Conservation (phyloP, 2,113 vertebrate species). For the Dolichallabes microphthalmus region DNA sequence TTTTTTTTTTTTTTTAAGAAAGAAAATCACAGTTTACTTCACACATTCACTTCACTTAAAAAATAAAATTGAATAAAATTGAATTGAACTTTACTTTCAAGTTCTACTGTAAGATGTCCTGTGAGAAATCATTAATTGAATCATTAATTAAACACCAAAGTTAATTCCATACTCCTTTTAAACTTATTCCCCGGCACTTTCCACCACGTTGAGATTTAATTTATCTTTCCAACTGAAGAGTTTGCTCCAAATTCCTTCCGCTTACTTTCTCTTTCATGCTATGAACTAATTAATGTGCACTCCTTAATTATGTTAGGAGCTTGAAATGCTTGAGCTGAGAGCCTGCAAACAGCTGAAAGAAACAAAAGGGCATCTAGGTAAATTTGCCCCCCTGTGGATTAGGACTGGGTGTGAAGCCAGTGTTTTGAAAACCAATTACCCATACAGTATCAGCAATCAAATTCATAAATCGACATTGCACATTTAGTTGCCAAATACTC, state of each 20-base stretch:
- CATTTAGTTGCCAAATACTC: slow-evolving; percentile 13
- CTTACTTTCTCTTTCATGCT: slow-evolving; percentile 6
- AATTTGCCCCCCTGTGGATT: background rate
- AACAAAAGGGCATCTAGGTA: background rate
- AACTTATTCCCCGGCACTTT: background rate
- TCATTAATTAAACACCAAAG: background rate
- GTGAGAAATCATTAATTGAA: background rate
- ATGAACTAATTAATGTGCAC: slow-evolving; percentile 22
- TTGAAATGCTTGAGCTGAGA: slow-evolving; percentile 18
- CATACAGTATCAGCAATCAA: background rate
- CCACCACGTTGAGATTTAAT: background rate
- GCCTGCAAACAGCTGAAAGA: slow-evolving; percentile 10
- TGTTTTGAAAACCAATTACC: slow-evolving; percentile 29
- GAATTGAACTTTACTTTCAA: background rate
- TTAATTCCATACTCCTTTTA: slow-evolving; percentile 19
- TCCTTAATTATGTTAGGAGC: slow-evolving; percentile 13
- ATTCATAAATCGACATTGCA: slow-evolving; percentile 18
- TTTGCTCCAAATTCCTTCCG: slow-evolving; percentile 11
- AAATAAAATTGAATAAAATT: too few species aligned
- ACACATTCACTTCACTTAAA: background rate
- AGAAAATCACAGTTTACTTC: background rate
- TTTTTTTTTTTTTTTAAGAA: background rate
- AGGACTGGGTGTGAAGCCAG: background rate
- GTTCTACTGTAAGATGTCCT: background rate
- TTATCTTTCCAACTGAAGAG: slow-evolving; percentile 6